These are phyloP conservation scores for Drosophila buzzatii DNA, from an alignment of 2,888 invertebrate genomes.

Conservation along the genomic window DNA sequence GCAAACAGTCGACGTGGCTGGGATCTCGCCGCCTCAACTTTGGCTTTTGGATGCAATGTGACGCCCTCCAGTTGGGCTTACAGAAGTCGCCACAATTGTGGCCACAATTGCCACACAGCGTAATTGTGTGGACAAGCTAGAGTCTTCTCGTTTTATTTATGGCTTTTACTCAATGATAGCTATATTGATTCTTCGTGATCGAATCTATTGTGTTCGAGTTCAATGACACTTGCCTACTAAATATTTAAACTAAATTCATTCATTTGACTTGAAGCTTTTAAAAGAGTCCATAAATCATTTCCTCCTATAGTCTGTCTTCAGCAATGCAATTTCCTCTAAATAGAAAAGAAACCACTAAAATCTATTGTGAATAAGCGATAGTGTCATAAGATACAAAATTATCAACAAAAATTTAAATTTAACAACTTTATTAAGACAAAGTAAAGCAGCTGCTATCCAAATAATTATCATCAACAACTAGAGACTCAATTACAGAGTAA, in stretches of 20 bases:
- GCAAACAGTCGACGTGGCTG: constrained; percentile 46
- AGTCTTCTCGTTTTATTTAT: constrained; percentile 42
- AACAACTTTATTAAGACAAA: constrained; percentile 62
- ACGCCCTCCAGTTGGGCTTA: constrained; percentile 27
- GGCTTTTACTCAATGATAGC: constrained; percentile 1
- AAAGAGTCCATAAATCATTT: constrained; percentile 66
- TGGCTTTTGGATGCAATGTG: constrained; percentile 52
- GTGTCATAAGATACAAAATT: constrained; percentile 50
- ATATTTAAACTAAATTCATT: background rate
- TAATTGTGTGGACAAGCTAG: constrained; percentile 56
- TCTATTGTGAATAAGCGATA: constrained; percentile 21
- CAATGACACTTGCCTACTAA: constrained; percentile 13
- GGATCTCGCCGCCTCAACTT: constrained; percentile 61
- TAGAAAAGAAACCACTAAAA: background rate
- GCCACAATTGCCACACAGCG: constrained; percentile 56
- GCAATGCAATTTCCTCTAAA: constrained; percentile 51
- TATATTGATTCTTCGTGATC: background rate
- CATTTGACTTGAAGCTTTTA: constrained; percentile 25
- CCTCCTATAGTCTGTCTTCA: constrained; percentile 43
- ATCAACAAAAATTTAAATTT: constrained; percentile 19
- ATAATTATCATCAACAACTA: constrained; percentile 30
- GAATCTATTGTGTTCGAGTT: background rate
- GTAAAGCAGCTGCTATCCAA: constrained; percentile 36
- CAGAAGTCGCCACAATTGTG: constrained; percentile 47
- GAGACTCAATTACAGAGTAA: constrained; percentile 21